Evolutionary conservation across 2,113 vertebrate species (phyloP), one percentile per base, ranked within the genome.

Genomic region (Apodemus sylvaticus): DNA sequence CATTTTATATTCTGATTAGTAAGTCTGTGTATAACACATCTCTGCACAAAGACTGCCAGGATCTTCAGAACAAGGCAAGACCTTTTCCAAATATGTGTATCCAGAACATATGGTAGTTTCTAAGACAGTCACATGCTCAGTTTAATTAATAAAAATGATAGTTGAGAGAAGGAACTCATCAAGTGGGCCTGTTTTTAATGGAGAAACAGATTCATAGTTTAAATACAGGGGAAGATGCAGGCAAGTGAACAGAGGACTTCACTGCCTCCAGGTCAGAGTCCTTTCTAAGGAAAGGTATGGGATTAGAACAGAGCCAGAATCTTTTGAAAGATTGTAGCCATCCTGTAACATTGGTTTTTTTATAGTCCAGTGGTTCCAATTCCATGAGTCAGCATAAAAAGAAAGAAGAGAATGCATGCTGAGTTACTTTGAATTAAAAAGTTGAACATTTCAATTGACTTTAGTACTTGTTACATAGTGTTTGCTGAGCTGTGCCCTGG

Each of bases 341-440:
- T 51, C 19, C 5, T 36, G 20, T 66, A 71, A 89, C 92, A 82
- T 78, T 85, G 14, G 17, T 20, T 36, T 88, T 83, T 83, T 93
- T 58, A 62, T 39, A 64, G 45, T 77, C 70, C 89, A 55, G 29
- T 83, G 77, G 66, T 11, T 26, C 29, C 31, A 73, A 13, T 85
- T 91, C 73, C 34, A 81, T 51, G 55, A 42, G 12, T 87, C 48
- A 42, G 31, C 14, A 4, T 86, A 76, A 73, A 3, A 45, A 71
- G 45, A 55, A 68, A 42, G 58, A 88, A 14, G 51, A 81, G 16
- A 90, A 53, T 83, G 42, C 42, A n/a, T 22, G 51, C 58, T 42
- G 39, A 36, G 79, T 83, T 94, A 70, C 73, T 83, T 73, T 81
- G 64, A 79, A 68, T 74, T 92, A 2, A 94, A 55, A 93, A 58